phyloP scores from a whole-genome alignment of 2,888 invertebrate genomes.

The Steinernema scapterisci region DNA sequence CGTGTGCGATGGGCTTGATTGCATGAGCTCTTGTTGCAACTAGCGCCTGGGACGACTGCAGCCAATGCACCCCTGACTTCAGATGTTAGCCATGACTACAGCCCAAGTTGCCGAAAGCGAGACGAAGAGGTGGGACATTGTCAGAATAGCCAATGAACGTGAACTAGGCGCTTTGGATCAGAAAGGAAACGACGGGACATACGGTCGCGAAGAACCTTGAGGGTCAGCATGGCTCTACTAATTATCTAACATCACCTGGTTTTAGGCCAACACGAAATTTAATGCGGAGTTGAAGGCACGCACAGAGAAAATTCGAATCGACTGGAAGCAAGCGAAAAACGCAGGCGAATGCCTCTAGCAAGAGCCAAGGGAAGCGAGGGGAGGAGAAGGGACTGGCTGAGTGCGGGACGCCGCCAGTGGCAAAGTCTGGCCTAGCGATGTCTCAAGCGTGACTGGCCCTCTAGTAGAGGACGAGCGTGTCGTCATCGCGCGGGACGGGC shows the following conservation, averaged over 20 bases:
- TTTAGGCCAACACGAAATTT: background rate
- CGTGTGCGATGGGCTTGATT: no score
- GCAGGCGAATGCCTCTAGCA: conserved; percentile 14
- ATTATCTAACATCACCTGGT: background rate
- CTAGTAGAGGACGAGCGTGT: background rate
- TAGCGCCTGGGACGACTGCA: no score
- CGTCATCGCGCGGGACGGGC: background rate
- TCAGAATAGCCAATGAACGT: no score
- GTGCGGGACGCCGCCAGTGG: conserved; percentile 11
- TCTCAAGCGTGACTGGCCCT: conserved; percentile 23
- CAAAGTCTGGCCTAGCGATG: conserved; percentile 24
- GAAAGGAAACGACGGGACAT: no score
- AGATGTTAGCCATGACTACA: no score
- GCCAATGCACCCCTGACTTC: no score
- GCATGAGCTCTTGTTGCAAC: no score
- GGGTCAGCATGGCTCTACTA: background rate
- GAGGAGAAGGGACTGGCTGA: conserved; percentile 16
- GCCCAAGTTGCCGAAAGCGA: no score
- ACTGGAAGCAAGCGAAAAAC: background rate
- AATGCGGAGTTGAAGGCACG: background rate
- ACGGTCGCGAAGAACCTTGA: no score
- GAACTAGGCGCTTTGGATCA: no score
- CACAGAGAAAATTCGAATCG: background rate
- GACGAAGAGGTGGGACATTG: no score
- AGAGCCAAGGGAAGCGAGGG: conserved; percentile 8